Evolutionary conservation across 1,140 invertebrate genomes (phyloP), one percentile per base, ranked within the genome.

Genomic region (Archegozetes longisetosus): DNA sequence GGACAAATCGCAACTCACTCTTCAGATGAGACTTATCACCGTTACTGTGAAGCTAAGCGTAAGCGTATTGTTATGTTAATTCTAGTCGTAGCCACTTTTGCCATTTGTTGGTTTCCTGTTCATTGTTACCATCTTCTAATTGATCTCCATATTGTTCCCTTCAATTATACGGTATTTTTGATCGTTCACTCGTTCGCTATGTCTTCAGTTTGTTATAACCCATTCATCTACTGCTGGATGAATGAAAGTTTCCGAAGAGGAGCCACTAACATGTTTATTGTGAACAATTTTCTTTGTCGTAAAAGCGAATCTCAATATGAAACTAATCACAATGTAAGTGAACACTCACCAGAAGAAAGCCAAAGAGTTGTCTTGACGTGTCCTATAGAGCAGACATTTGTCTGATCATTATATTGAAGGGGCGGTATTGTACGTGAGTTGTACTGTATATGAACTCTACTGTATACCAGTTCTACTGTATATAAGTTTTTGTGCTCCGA

Each of bases 211-310:
- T 92, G 89, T 70, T 95, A 93, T 73, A 96, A 96, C 71, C 89
- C 91, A 0, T 83, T 98, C 65, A 78, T 97, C 4, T 98, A 97
- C 74, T 93, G 93, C 48, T 98, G 92, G 89, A 82, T 97, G 73
- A 98, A 98, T 74, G 92, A 97, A 62, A 96, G 93, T 73, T 97
- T 97, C 73, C 80, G 88, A 64, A 94, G 96, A 74, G 90, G 96
- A 72, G 96, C 96, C 72, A 85, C 6, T 17, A 40, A n/a, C n/a
- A 40, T 40, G 32, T 40, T 40, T 40, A 17, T 17, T 40, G 32
- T 40, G 32, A 9, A 9, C 6, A 40, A 40, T 17, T 40, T 17
- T 9, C 17, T 9, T 40, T 40, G 32, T n/a, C n/a, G n/a, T n/a
- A n/a, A n/a, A n/a, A n/a, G n/a, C n/a, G n/a, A n/a, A n/a, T n/a